Evolutionary conservation across 2,888 invertebrate genomes (phyloP), one percentile per base, ranked within the genome.

Genomic region (Acronicta leporina): DNA sequence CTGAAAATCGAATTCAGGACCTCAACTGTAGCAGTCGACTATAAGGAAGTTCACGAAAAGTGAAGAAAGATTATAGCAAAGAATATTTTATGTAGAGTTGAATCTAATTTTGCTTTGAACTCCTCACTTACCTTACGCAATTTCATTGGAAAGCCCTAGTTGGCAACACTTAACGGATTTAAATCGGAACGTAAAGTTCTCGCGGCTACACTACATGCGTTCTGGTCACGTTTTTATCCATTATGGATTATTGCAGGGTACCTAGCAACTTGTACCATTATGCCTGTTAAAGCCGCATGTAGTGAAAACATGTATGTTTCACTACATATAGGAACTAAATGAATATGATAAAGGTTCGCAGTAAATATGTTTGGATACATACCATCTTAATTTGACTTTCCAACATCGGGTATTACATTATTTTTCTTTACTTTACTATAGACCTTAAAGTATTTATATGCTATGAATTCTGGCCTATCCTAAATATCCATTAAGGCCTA

Each of bases 171-270:
- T 57, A 67, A 50, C 68, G 49, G 60, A 61, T 54, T 49, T 65
- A 68, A 58, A 63, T 56, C 45, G 55, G 59, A 56, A 59, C 68
- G 61, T 63, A 65, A 70, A 73, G 64, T 68, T 65, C 69, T 75
- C 63, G 45, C 49, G 49, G 48, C 61, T 48, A 58, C 51, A 52
- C 59, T 62, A 75, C 77, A 75, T 65, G 75, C 71, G 68, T 76
- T 56, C 68, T 76, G 66, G 75, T 75, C 75, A 75, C 75, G 75
- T 75, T 75, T 75, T 74, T 76, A 71, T 71, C 75, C 72, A 56
- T 71, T 74, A 74, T 73, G 68, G 75, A 74, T 68, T 73, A 76
- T 74, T 68, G 59, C 55, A 71, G 58, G 62, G 63, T 63, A 71
- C 61, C 63, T 58, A 66, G 60, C 57, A 62, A 54, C 74, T 63